These are phyloP conservation scores for Agapetus fuscipes DNA, from an alignment of 2,888 invertebrate species.

Conservation along the genomic window DNA sequence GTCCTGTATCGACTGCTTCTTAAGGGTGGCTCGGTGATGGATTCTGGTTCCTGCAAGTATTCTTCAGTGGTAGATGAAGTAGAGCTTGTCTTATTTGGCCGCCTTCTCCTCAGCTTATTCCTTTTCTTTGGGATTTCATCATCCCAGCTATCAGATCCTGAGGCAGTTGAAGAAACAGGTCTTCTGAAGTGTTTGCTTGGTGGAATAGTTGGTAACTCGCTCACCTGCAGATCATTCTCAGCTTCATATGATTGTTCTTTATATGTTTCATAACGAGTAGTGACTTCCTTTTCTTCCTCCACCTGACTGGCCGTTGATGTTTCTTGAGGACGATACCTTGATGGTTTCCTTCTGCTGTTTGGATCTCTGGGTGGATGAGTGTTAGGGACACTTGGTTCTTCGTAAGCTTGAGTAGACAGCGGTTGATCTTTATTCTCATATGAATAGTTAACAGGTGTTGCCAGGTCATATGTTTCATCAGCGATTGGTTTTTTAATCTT, in stretches of 20 bases:
- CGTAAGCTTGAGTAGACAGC: conserved; percentile 28
- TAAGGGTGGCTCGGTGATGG: conserved; percentile 5
- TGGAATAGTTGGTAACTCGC: conserved; percentile 40
- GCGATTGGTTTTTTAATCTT: conserved; percentile 36
- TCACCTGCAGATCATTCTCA: conserved; percentile 29
- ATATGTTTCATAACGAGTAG: conserved; percentile 20
- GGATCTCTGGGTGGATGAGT: neutral
- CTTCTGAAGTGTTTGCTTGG: conserved; percentile 40
- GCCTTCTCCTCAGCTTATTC: conserved; percentile 40
- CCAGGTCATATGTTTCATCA: conserved; percentile 27
- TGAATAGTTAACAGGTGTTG: conserved; percentile 10
- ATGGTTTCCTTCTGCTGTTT: conserved; percentile 15
- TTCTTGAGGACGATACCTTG: conserved; percentile 25
- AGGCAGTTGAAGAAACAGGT: conserved; percentile 27
- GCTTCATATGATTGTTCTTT: conserved; percentile 22
- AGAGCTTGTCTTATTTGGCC: conserved; percentile 27
- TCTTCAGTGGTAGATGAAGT: conserved; percentile 25
- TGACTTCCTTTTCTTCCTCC: conserved; percentile 14
- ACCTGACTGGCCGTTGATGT: conserved; percentile 8
- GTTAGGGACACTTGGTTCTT: conserved; percentile 31
- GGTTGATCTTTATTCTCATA: neutral
- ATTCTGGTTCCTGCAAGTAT: conserved; percentile 21
- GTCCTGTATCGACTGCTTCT: conserved; percentile 12
- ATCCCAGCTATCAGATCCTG: conserved; percentile 24
- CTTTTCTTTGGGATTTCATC: conserved; percentile 38